phyloP scores from a whole-genome alignment of 2,888 invertebrate genomes.

The Ectemnius cavifrons region DNA sequence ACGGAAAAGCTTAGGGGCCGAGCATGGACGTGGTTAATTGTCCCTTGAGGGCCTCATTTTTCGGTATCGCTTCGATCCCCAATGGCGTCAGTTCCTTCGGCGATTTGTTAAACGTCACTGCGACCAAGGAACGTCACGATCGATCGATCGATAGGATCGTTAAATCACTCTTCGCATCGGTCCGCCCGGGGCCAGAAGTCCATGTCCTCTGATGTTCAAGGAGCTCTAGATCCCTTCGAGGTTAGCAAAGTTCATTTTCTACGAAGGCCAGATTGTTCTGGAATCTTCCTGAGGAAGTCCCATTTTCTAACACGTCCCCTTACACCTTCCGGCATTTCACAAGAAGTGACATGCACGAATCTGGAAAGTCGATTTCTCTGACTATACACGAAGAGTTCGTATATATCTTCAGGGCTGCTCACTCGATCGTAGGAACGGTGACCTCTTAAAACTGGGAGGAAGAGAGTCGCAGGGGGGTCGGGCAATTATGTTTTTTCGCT shows the following conservation, averaged over 20 bases:
- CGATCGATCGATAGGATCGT: constrained; percentile 60
- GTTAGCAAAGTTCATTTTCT: background rate
- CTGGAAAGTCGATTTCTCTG: background rate
- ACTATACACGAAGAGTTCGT: background rate
- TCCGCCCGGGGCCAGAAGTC: background rate
- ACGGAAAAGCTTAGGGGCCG: constrained; percentile 51
- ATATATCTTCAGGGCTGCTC: background rate
- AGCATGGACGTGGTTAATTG: constrained; percentile 63
- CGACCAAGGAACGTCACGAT: constrained; percentile 41
- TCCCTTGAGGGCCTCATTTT: constrained; percentile 71
- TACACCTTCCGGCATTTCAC: too few species aligned
- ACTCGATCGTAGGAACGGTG: background rate
- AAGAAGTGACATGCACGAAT: background rate
- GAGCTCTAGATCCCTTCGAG: background rate
- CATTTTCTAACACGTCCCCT: too few species aligned
- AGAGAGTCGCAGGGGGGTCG: background rate
- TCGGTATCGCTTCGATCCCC: constrained; percentile 52
- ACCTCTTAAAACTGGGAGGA: constrained; percentile 1
- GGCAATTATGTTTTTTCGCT: constrained; percentile 8
- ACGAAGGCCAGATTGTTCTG: background rate
- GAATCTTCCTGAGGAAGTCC: too few species aligned
- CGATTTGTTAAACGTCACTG: constrained; percentile 62
- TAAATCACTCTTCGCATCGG: constrained; percentile 40
- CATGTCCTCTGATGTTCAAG: background rate
- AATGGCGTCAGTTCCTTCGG: constrained; percentile 55